Evolutionary conservation across 2,888 invertebrate species (phyloP), one percentile per base, ranked within the genome.

Genomic region (Timandra comae): DNA sequence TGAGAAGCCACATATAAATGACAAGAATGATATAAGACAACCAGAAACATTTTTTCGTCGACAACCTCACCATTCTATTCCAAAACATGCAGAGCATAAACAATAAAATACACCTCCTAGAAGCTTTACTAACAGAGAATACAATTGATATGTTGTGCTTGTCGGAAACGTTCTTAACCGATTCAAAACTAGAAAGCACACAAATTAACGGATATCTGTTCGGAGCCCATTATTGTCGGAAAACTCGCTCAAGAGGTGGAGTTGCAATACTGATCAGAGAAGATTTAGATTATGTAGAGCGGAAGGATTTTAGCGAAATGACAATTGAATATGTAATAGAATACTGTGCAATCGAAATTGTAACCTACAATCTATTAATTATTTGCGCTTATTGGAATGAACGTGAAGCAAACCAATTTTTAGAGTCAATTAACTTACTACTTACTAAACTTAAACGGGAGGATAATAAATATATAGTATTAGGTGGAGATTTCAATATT

Each of bases 71-170:
- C 7, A 12, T 27, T 12, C 7, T 27, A 7, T 27, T 27, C 2
- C 27, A 27, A 12, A 27, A 27, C 8, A 27, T 27, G 12, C 27
- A 12, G 7, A 27, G 27, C n/a, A 12, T 27, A 3, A 27, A 27
- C 27, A 28, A 29, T 7, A 29, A 29, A 21, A 8, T 5, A 21
- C 21, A 29, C n/a, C 12, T 29, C 7, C 10, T 29, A 4, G 29
- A 29, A 11, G 10, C 20, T 7, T n/a, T 21, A 3, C 6, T 11
- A 21, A n/a, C n/a, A 10, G 12, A 29, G 1, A 11, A 21, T 9
- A 29, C 19, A 21, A 20, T 29, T 6, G 20, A 29, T 4, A 20
- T 20, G 5, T 7, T 29, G 21, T 29, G 29, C 21, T 4, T 29
- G 4, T 11, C 29, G 7, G 29, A 29, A 11, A 29, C 29, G 7